A percentile compares a stretch with the other conserved stretches of the same genome.
Evolutionary conservation across 2,797 vertebrate species (phyloP).

Genomic region (Alfaro cultratus): DNA sequence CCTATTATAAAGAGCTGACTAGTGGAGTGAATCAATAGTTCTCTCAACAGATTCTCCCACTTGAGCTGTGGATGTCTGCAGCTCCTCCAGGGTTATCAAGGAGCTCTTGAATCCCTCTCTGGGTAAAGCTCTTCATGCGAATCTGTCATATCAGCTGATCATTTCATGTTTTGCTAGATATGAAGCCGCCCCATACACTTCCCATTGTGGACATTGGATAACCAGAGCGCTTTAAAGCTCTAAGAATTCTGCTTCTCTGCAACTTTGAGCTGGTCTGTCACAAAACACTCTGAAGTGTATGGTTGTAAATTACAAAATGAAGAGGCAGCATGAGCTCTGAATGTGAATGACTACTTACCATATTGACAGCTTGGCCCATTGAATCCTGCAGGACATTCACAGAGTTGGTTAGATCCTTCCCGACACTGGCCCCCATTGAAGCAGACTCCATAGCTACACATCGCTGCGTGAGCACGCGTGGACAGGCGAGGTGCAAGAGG

Average conservation of each 20-base stretch:
- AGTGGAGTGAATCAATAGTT: not conserved
- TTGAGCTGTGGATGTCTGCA: not conserved
- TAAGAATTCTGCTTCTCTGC: not conserved
- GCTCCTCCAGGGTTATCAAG: not conserved
- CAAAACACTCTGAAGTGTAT: not conserved
- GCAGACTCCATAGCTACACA: conserved; percentile 81
- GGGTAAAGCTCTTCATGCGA: not conserved
- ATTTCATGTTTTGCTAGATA: not conserved
- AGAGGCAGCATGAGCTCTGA: not conserved
- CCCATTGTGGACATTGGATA: not conserved
- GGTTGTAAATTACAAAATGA: not conserved
- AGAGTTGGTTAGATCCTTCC: conserved; percentile 80
- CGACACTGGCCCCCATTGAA: conserved; percentile 85
- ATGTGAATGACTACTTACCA: conserved; percentile 75
- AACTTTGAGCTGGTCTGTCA: not conserved
- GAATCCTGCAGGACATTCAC: conserved; percentile 86
- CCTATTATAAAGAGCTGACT: not conserved
- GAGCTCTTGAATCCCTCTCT: not conserved
- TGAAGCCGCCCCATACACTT: not conserved
- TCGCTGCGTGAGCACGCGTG: conserved; percentile 68
- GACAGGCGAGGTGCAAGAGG: conserved; percentile 28
- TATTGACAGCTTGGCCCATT: conserved; percentile 89
- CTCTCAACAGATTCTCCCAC: not conserved
- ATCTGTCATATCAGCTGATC: not conserved
- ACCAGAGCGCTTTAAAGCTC: not conserved